These are phyloP conservation scores for Megalopta genalis DNA, from an alignment of 1,140 invertebrate genomes.

Conservation along the genomic window DNA sequence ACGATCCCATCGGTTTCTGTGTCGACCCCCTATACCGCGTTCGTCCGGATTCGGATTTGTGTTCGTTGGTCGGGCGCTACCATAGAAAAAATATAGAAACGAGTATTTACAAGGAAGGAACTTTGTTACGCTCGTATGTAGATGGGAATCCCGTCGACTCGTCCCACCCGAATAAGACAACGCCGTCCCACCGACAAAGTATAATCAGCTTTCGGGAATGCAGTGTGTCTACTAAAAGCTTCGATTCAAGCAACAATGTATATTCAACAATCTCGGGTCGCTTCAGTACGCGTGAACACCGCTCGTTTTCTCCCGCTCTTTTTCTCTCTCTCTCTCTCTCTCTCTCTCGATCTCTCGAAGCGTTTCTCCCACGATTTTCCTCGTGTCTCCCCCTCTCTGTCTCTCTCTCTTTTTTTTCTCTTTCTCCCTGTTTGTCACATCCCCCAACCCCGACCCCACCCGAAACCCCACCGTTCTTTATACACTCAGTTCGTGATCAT, in stretches of 20 bases:
- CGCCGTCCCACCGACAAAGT: constrained; percentile 8
- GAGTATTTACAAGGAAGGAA: constrained; percentile 65
- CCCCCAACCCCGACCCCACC: too few relatives aligned
- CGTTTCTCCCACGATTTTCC: not conserved
- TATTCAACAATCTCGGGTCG: constrained; percentile 30
- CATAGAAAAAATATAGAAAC: constrained; percentile 66
- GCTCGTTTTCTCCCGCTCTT: constrained; percentile 1
- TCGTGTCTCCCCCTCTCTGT: not conserved
- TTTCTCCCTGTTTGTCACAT: too few relatives aligned
- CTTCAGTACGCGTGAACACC: constrained; percentile 13
- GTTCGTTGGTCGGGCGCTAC: constrained; percentile 57
- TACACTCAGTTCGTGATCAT: not conserved
- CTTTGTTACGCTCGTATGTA: constrained; percentile 51
- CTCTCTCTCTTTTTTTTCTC: not conserved
- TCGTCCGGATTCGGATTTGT: constrained; percentile 18
- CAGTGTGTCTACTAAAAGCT: constrained; percentile 28
- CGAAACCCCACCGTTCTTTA: too few relatives aligned
- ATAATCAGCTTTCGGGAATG: constrained; percentile 19
- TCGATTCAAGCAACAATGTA: constrained; percentile 44
- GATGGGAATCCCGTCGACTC: constrained; percentile 32
- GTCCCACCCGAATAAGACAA: constrained; percentile 26
- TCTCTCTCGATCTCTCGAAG: not conserved
- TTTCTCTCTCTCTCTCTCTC: too few relatives aligned
- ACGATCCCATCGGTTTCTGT: constrained; percentile 6
- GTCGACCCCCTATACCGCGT: constrained; percentile 7